Conservation (phyloP, 2,888 invertebrate genomes). For the Ethmia dodecea region DNA sequence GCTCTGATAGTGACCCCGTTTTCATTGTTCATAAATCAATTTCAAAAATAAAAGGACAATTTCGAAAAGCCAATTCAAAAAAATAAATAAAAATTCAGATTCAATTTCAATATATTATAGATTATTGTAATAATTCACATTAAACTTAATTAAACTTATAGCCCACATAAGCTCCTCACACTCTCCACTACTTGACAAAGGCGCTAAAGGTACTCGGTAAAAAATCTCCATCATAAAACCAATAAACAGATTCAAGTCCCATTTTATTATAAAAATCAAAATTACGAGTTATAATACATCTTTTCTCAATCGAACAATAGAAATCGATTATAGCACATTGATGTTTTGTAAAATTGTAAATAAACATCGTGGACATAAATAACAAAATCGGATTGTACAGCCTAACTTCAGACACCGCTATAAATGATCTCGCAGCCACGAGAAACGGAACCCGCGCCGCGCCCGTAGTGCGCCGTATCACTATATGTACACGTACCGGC, state of each 20-base stretch:
- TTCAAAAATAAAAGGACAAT: conserved; percentile 1
- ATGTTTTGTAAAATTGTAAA: conserved; percentile 55
- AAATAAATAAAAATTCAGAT: conserved; percentile 75
- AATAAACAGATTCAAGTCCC: conserved; percentile 78
- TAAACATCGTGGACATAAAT: conserved; percentile 68
- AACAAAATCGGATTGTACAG: conserved; percentile 63
- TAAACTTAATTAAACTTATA: conserved; percentile 76
- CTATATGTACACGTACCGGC: conserved; percentile 63
- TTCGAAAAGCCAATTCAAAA: conserved; percentile 65
- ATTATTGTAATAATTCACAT: conserved; percentile 78
- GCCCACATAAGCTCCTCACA: conserved; percentile 75
- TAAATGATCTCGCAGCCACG: conserved; percentile 28
- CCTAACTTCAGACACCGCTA: conserved; percentile 39
- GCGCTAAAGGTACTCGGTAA: conserved; percentile 76
- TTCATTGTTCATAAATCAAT: conserved; percentile 2
- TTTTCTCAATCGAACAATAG: conserved; percentile 72
- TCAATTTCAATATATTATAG: conserved; percentile 78
- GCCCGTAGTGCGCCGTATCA: conserved; percentile 40
- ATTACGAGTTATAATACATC: conserved; percentile 77
- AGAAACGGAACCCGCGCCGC: conserved; percentile 23
- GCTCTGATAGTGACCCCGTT: neutral
- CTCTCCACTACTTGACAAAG: conserved; percentile 67
- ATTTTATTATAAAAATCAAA: conserved; percentile 78
- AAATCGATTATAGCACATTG: conserved; percentile 71
- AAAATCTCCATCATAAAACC: conserved; percentile 76